Base-by-base conservation (phyloP, 2,888 invertebrate species). In the Cheilosia scutellata region DNA sequence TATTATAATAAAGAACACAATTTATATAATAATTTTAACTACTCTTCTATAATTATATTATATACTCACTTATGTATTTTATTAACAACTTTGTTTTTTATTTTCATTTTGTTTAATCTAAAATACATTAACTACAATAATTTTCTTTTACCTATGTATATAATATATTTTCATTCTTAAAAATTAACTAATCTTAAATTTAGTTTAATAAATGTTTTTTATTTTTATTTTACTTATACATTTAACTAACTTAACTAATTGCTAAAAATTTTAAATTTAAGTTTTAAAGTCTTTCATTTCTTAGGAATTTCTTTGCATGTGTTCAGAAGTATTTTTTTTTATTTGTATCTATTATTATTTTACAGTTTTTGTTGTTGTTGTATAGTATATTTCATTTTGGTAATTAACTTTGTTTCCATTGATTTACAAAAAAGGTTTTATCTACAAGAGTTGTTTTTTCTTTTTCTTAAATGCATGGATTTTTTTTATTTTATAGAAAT, bases 241-340 rank as follows among this genome's bases (percentile, higher is more conserved):
- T 75, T 84, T 70, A 75, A 51, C 78, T 84, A 78, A 62, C 5
- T 79, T 62, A 65, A 44, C 66, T 63, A 71, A 40, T 79, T 74
- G 31, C 40, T 72, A 53, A 13, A 13, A 62, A 1, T 55, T 20
- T 63, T 87, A 62, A 83, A 82, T 77, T 84, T 87, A 76, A 82
- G 72, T 87, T 84, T 88, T 87, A 91, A 91, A 91, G 91, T 91
- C 91, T 91, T 91, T 91, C 89, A 91, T 91, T 91, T 91, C 91
- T 90, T 91, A 91, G 91, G 91, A 91, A 91, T 91, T 91, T 86
- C 77, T 87, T 86, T 82, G 87, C 79, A 68, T 84, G 83, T 87
- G 77, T 78, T 86, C 55, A 75, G 82, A 86, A 87, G 79, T 87
- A 60, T 66, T 5, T 71, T 49, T 77, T 60, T 37, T 37, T 71